Percentiles rank a stretch among this genome's conserved stretches.
Evolutionary conservation across 2,113 vertebrate genomes (phyloP).

Genomic region (Nothobranchius furzeri): DNA sequence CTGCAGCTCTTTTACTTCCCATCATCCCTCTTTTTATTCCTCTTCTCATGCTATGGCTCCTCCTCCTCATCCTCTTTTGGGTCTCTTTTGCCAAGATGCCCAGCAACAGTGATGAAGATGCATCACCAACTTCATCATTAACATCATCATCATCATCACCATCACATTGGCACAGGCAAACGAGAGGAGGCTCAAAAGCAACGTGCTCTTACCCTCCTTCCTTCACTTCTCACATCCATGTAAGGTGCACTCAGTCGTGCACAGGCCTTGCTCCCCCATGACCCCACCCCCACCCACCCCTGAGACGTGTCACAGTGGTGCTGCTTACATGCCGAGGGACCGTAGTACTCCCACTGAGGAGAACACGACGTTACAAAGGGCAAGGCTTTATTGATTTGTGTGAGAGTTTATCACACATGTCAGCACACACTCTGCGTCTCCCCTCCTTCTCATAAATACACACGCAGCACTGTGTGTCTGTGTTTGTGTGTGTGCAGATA

Average conservation of each 20-base stretch:
- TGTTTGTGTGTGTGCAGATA: not conserved
- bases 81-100: constrained; percentile 72
- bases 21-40: constrained; percentile 37
- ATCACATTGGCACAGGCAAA: constrained; percentile 45
- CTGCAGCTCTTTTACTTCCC: constrained; percentile 53
- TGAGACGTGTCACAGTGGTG: constrained; percentile 56
- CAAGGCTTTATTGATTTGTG: constrained; percentile 74
- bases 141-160: not conserved
- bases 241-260: constrained; percentile 58
- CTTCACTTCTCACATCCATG: constrained; percentile 31
- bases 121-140: constrained; percentile 14
- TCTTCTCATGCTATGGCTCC: constrained; percentile 33
- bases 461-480: not conserved
- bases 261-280: constrained; percentile 57
- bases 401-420: constrained; percentile 65
- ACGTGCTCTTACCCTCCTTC: constrained; percentile 1
- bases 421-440: not conserved
- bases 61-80: constrained; percentile 69
- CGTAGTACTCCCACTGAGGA: constrained; percentile 60
- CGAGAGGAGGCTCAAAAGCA: constrained; percentile 27
- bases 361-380: constrained; percentile 63
- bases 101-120: constrained; percentile 68
- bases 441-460: constrained; percentile 4
- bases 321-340: constrained; percentile 67
- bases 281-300: constrained; percentile 41